Conservation (phyloP, 2,113 vertebrate species). For the Pardalotus punctatus region DNA sequence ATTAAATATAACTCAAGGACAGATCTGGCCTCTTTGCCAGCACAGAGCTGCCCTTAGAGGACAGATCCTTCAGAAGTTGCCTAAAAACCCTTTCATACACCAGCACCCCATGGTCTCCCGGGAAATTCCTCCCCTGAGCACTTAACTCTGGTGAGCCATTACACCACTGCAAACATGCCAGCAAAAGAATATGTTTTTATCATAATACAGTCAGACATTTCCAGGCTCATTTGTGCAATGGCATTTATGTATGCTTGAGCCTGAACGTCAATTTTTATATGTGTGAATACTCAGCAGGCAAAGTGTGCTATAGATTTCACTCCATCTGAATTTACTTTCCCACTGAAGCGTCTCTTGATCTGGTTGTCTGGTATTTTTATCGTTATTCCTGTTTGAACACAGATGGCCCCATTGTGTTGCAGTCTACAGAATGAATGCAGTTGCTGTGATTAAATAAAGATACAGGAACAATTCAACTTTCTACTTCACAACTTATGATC, state of each 20-base stretch:
- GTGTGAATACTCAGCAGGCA: neutral
- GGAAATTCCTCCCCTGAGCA: neutral
- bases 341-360: slow-evolving; percentile 1
- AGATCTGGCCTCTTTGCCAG: neutral
- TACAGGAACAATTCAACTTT: neutral
- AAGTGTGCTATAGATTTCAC: neutral
- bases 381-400: neutral
- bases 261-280: neutral
- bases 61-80: neutral
- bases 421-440: neutral
- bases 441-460: slow-evolving; percentile 26
- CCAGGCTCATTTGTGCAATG: neutral
- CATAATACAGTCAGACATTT: neutral
- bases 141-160: neutral
- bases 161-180: neutral
- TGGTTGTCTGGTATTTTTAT: slow-evolving; percentile 7
- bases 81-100: neutral
- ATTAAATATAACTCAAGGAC: neutral
- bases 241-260: neutral
- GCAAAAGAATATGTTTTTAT: neutral
- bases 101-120: neutral
- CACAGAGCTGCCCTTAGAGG: neutral
- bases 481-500: neutral
- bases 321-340: slow-evolving; percentile 23
- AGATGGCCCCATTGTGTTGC: neutral